Evolutionary conservation across 2,888 invertebrate genomes (phyloP).

Genomic region (Phortica okadai): DNA sequence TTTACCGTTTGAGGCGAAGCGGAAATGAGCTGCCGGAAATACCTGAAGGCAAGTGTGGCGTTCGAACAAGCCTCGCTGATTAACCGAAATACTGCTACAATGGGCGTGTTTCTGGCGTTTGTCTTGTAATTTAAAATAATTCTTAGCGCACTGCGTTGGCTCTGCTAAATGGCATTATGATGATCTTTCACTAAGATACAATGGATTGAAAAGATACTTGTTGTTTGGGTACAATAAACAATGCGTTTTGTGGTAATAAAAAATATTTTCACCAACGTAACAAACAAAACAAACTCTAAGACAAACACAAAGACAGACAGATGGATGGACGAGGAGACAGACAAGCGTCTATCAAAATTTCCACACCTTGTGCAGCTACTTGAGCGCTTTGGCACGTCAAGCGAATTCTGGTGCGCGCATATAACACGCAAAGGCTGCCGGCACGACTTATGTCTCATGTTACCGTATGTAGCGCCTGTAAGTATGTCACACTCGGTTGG

Average conservation of each 20-base stretch:
- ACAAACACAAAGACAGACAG: neutral
- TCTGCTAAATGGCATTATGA: constrained; percentile 44
- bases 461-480: constrained; percentile 37
- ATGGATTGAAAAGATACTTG: constrained; percentile 11
- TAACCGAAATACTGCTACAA: constrained; percentile 31
- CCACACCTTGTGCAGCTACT: constrained; percentile 4
- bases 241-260: neutral
- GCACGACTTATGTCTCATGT: constrained; percentile 40
- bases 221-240: neutral
- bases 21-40: constrained; percentile 72
- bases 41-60: constrained; percentile 57
- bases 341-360: neutral
- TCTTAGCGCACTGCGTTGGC: constrained; percentile 50
- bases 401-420: constrained; percentile 49
- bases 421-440: constrained; percentile 50
- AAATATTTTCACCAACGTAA: neutral
- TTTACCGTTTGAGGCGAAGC: constrained; percentile 67
- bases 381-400: constrained; percentile 13
- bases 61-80: constrained; percentile 36
- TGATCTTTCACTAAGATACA: neutral
- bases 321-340: neutral
- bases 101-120: constrained; percentile 48
- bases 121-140: constrained; percentile 65
- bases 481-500: constrained; percentile 48
- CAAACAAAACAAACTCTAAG: neutral